Percentiles rank a stretch among this genome's conserved stretches.
Conservation (phyloP, 2,113 vertebrate species). For the Ciconia stormi region DNA sequence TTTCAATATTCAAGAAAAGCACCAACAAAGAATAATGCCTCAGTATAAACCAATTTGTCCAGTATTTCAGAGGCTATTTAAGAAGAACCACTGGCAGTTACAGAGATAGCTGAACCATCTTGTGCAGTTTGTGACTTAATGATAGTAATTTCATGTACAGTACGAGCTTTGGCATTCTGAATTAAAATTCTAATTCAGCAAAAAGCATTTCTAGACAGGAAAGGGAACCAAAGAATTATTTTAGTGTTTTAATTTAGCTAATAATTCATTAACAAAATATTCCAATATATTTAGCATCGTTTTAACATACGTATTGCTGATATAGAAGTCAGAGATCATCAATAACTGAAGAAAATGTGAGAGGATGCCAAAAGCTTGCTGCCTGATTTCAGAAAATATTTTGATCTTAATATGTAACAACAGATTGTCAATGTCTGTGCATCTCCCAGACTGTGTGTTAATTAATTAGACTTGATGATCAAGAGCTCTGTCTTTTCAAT, state of each 20-base stretch:
- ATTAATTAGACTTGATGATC: conserved; percentile 54
- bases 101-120: not conserved
- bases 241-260: not conserved
- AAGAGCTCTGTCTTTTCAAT: conserved; percentile 47
- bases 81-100: not conserved
- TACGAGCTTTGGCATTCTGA: not conserved
- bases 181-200: conserved; percentile 25
- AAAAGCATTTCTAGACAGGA: conserved; percentile 2
- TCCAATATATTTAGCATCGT: not conserved
- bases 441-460: conserved; percentile 29
- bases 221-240: not conserved
- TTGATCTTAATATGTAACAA: conserved; percentile 56
- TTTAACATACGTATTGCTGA: not conserved
- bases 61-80: not conserved
- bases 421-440: conserved; percentile 27
- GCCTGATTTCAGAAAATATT: conserved; percentile 32
- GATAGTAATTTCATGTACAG: not conserved
- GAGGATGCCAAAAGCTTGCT: conserved; percentile 28
- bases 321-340: conserved; percentile 12
- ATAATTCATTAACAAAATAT: not conserved
- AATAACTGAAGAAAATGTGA: conserved; percentile 15
- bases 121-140: not conserved
- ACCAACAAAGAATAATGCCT: not conserved
- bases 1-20: not conserved
- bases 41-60: not conserved